A percentile compares a stretch with the other conserved stretches of the same genome.
Conservation (phyloP, 2,797 vertebrate species). For the Chelidonichthys spinosus region DNA sequence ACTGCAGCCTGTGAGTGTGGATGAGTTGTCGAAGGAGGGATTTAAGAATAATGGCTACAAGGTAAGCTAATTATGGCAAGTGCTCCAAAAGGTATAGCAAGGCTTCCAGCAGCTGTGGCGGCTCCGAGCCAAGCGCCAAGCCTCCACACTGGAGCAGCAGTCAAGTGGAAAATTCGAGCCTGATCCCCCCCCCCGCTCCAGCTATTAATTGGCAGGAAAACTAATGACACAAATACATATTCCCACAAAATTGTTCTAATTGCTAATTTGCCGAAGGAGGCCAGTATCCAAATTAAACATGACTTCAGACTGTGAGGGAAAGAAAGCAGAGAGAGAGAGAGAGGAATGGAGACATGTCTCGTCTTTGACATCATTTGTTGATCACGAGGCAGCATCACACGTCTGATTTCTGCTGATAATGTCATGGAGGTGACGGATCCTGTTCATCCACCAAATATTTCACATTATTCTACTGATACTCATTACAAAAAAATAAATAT, state of each 20-base stretch:
- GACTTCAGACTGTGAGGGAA: conserved; percentile 85
- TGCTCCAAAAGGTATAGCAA: conserved; percentile 89
- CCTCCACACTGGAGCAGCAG: conserved; percentile 89
- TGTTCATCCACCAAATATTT: too few relatives aligned
- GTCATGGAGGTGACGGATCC: conserved; percentile 55
- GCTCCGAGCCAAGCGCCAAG: conserved; percentile 88
- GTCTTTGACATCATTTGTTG: conserved; percentile 74
- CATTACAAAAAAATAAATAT: conserved; percentile 50
- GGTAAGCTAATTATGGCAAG: conserved; percentile 97
- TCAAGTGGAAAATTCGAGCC: conserved; percentile 95
- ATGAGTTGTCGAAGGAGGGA: conserved; percentile 82
- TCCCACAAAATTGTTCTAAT: conserved; percentile 97
- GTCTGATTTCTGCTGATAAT: conserved; percentile 78
- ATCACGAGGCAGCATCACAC: conserved; percentile 83
- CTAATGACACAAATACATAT: conserved; percentile 99
- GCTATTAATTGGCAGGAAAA: conserved; percentile 98
- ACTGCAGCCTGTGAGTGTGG: conserved; percentile 64
- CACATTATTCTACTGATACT: conserved; percentile 54
- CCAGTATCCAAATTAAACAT: conserved; percentile 95
- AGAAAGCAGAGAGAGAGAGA: conserved; percentile 13
- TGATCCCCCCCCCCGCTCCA: conserved; percentile 90
- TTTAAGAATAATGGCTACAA: conserved; percentile 95
- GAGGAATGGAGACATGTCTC: conserved; percentile 26
- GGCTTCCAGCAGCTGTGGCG: conserved; percentile 88
- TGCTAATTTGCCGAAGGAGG: conserved; percentile 97